These are phyloP conservation scores for Conchocele bisecta DNA, from an alignment of 2,888 invertebrate genomes.

Conservation along the genomic window DNA sequence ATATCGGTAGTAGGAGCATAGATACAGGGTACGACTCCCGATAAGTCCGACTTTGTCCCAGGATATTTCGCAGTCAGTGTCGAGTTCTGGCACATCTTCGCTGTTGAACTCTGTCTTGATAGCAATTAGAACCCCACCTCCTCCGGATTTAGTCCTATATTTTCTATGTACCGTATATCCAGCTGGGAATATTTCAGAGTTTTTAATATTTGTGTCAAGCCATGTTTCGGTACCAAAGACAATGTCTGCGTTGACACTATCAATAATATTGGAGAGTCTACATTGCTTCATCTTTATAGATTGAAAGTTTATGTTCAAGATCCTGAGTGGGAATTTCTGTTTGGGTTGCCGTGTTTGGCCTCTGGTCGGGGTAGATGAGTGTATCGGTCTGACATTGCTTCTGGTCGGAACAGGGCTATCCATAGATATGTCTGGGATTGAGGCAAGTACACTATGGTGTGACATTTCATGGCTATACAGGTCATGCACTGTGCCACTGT, in stretches of 20 bases:
- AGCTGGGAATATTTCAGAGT: constrained; percentile 2
- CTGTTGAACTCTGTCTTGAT: constrained; percentile 1
- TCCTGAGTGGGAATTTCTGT: not conserved
- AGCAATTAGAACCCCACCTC: constrained; percentile 6
- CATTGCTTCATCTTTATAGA: constrained; percentile 6
- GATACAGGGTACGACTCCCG: not conserved
- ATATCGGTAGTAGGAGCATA: constrained; percentile 1
- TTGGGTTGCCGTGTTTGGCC: not conserved
- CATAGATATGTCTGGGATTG: not conserved
- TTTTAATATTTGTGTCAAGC: not conserved
- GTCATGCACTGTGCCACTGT: constrained; percentile 3
- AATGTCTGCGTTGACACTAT: constrained; percentile 5
- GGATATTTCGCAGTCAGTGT: constrained; percentile 9
- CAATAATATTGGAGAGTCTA: constrained; percentile 3
- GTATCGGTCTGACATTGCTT: not conserved
- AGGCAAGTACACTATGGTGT: not conserved
- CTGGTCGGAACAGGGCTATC: not conserved
- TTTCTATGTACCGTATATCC: constrained; percentile 1
- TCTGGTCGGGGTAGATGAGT: not conserved
- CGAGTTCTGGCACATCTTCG: constrained; percentile 1
- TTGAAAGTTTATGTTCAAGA: constrained; percentile 12
- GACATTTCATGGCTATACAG: not conserved
- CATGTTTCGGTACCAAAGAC: constrained; percentile 20
- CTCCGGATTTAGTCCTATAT: not conserved
- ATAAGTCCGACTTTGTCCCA: not conserved